A percentile compares a stretch with the other conserved stretches of the same genome.
These are phyloP conservation scores for Rhegmatorhina hoffmannsi DNA, from an alignment of 2,113 vertebrate species.

Conservation along the genomic window DNA sequence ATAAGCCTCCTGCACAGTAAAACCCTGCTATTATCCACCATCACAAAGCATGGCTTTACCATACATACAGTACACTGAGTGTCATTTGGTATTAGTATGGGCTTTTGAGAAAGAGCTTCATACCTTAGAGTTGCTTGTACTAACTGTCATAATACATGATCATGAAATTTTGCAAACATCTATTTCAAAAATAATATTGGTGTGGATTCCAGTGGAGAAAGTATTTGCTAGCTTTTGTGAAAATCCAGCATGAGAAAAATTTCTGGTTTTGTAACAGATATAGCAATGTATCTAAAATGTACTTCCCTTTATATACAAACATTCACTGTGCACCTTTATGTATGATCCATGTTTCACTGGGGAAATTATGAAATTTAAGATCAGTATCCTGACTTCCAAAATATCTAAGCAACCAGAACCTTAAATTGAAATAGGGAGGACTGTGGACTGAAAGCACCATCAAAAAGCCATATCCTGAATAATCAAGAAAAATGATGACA, in stretches of 20 bases:
- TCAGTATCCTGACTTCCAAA: neutral
- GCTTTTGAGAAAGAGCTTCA: neutral
- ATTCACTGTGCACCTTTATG: fast-evolving
- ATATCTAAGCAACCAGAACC: neutral
- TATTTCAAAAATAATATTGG: neutral
- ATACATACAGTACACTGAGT: neutral
- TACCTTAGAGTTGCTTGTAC: conserved; percentile 5
- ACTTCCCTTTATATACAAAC: neutral
- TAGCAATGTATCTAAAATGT: neutral
- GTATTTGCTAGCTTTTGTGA: neutral
- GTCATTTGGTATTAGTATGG: neutral
- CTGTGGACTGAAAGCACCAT: neutral
- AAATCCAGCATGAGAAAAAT: neutral
- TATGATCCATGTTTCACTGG: neutral
- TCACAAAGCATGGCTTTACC: neutral
- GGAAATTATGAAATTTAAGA: neutral
- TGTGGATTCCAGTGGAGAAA: neutral
- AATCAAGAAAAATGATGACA: neutral
- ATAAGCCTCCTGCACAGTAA: neutral
- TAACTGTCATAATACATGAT: neutral
- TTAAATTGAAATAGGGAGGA: neutral
- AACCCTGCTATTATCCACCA: neutral
- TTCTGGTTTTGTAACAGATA: neutral
- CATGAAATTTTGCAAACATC: neutral
- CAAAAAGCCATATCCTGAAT: neutral